Conservation (phyloP, 2,113 vertebrate genomes). For the Amphilophus citrinellus region DNA sequence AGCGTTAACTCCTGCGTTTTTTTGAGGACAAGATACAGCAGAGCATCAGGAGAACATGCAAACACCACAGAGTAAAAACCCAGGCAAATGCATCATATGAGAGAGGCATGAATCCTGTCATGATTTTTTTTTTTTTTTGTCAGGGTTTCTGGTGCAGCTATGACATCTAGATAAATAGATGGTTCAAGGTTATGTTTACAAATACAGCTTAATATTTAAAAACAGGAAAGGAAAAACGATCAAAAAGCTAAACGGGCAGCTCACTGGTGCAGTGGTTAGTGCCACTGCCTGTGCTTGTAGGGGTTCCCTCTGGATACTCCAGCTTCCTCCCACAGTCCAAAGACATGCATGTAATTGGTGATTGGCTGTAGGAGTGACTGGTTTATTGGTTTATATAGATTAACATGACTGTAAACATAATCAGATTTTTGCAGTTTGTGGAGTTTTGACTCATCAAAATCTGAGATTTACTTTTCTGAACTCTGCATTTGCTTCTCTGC, state of each 20-base stretch:
- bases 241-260: not conserved
- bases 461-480: constrained; percentile 11
- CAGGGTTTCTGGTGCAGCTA: not conserved
- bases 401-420: not conserved
- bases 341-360: not conserved
- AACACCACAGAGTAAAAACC: not conserved
- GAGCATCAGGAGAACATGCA: not conserved
- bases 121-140: not conserved
- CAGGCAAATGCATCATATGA: not conserved
- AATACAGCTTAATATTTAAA: not conserved
- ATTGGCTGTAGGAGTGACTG: not conserved
- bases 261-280: not conserved
- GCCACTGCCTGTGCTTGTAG: not conserved
- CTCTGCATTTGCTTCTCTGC: not conserved
- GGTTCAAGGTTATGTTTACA: not conserved
- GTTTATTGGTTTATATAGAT: not conserved
- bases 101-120: too few relatives aligned
- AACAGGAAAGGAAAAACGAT: too few relatives aligned
- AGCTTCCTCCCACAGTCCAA: not conserved
- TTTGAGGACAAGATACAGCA: not conserved
- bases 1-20: too few relatives aligned
- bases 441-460: constrained; percentile 9
- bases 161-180: not conserved
- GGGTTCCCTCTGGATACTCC: not conserved
- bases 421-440: not conserved